phyloP scores from a whole-genome alignment of 2,113 vertebrate genomes.

The Callipepla squamata region DNA sequence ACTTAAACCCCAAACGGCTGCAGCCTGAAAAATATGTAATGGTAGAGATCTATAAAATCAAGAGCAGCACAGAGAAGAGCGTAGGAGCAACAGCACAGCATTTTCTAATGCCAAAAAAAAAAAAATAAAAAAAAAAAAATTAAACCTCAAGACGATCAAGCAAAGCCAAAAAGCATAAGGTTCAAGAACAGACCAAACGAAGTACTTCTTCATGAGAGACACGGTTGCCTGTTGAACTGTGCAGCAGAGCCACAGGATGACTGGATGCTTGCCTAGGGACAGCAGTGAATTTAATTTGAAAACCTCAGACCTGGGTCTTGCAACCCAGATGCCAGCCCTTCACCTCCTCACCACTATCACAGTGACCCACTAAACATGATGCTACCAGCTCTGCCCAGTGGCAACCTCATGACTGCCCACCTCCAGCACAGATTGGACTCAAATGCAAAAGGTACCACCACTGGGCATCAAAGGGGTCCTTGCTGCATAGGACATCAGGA shows the following conservation, averaged over 20 bases:
- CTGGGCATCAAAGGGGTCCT: not conserved
- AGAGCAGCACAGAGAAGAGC: not conserved
- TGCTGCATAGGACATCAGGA: accelerated
- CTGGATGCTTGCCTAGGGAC: not conserved
- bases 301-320: not conserved
- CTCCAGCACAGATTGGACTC: not conserved
- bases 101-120: not conserved
- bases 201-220: not conserved
- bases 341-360: accelerated
- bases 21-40: not conserved
- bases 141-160: not conserved
- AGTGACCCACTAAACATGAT: not conserved
- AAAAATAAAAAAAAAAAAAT: not conserved
- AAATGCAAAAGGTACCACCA: not conserved
- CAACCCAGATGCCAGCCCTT: not conserved
- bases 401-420: not conserved
- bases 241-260: not conserved
- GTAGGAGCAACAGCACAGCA: not conserved
- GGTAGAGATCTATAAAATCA: not conserved
- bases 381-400: not conserved
- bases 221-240: not conserved
- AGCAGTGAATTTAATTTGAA: not conserved
- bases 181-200: not conserved
- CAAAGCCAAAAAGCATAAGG: not conserved
- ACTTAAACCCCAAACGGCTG: not conserved